Percentiles rank a stretch among this genome's conserved stretches.
Evolutionary conservation across 2,888 invertebrate species (phyloP).

Genomic region (Dryadula phaetusa): DNA sequence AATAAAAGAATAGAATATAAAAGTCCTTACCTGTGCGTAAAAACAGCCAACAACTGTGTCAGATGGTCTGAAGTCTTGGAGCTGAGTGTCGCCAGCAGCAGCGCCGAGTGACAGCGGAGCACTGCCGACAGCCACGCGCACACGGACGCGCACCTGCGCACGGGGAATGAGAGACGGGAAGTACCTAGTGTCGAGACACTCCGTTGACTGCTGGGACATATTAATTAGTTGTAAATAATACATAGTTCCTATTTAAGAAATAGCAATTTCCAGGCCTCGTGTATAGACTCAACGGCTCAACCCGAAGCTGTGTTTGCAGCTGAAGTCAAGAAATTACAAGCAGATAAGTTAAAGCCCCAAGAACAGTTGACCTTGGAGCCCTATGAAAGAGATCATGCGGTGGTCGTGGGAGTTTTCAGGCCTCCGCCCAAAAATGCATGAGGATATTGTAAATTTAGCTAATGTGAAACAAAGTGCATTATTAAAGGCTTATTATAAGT

Average conservation of each 20-base stretch:
- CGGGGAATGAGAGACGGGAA: too few relatives aligned
- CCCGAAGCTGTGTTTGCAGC: constrained; percentile 99
- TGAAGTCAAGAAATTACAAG: constrained; percentile 97
- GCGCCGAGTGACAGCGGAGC: too few relatives aligned
- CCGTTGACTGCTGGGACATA: too few relatives aligned
- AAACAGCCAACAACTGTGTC: too few relatives aligned
- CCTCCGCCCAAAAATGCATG: constrained; percentile 86
- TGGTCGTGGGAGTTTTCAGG: constrained; percentile 97
- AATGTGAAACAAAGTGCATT: constrained; percentile 22
- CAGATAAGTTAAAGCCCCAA: constrained; percentile 98
- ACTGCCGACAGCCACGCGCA: too few relatives aligned
- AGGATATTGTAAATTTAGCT: background rate
- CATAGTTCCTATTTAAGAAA: constrained; percentile 52
- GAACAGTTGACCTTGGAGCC: constrained; percentile 99
- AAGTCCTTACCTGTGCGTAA: too few relatives aligned
- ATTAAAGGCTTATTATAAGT: constrained; percentile 1
- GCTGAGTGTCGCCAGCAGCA: too few relatives aligned
- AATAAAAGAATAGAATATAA: too few relatives aligned
- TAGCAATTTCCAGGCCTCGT: constrained; percentile 90
- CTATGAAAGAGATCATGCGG: constrained; percentile 99
- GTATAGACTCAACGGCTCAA: constrained; percentile 98
- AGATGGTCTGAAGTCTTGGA: too few relatives aligned
- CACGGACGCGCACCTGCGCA: too few relatives aligned
- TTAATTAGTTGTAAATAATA: too few relatives aligned
- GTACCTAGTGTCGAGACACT: too few relatives aligned